These are phyloP conservation scores for Parauchenoglanis punctatus DNA, from an alignment of 2,797 vertebrate genomes.

Conservation along the genomic window DNA sequence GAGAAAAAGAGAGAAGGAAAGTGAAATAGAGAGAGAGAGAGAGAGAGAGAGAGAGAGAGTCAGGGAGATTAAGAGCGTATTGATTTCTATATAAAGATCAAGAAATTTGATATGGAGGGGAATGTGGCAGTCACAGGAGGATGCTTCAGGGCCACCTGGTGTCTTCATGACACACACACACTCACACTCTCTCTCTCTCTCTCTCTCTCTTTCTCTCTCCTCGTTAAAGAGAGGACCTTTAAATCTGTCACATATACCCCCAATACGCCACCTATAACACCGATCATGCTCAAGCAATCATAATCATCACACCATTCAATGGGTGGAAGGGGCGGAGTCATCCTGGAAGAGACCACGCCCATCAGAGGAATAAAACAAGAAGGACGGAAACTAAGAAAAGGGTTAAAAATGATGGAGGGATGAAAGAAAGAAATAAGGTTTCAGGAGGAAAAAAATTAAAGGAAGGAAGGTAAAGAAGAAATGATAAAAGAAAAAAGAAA, in stretches of 20 bases:
- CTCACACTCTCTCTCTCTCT: constrained; percentile 11
- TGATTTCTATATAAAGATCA: constrained; percentile 80
- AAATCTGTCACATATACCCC: constrained; percentile 21
- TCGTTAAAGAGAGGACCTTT: constrained; percentile 18
- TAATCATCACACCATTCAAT: neutral
- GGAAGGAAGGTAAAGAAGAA: neutral
- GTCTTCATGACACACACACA: constrained; percentile 53
- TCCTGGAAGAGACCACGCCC: neutral
- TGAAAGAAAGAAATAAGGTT: neutral
- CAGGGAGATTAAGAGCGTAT: constrained; percentile 73
- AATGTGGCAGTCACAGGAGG: constrained; percentile 52
- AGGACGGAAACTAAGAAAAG: neutral
- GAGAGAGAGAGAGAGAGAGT: constrained; percentile 40
- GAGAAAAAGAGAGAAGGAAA: constrained; percentile 31
- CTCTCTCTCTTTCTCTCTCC: too few species aligned
- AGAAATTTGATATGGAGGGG: constrained; percentile 68
- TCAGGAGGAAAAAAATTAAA: neutral
- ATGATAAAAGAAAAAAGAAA: neutral
- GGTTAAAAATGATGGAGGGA: neutral
- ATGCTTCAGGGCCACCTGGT: constrained; percentile 51
- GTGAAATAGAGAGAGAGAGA: constrained; percentile 53
- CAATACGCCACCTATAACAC: neutral
- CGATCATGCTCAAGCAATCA: neutral
- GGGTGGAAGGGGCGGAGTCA: neutral
- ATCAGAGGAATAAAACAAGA: neutral